Evolutionary conservation across 2,797 vertebrate genomes (phyloP).

Genomic region (Setipinna tenuifilis): DNA sequence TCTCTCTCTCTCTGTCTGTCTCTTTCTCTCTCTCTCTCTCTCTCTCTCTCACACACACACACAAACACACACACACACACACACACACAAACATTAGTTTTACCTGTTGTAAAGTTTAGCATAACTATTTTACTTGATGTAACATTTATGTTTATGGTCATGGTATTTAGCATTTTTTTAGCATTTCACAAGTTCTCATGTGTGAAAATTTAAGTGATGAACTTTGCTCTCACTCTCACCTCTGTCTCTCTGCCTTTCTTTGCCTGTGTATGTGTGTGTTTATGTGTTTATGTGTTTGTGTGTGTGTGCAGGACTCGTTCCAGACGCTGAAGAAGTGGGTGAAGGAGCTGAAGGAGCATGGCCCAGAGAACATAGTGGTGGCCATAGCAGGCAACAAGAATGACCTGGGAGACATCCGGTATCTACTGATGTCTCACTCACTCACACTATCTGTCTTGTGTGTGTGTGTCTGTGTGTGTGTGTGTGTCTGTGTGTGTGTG

Average conservation of each 20-base stretch:
- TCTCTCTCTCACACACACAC: neutral
- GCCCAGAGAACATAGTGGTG: conserved; percentile 97
- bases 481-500: too few species aligned
- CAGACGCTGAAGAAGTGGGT: conserved; percentile 99
- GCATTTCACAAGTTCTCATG: too few species aligned
- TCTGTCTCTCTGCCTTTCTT: neutral
- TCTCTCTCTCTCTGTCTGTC: neutral
- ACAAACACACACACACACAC: neutral
- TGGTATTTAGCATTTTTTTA: too few species aligned
- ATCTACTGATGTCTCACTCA: neutral
- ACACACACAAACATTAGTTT: neutral
- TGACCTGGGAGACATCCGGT: conserved; percentile 97
- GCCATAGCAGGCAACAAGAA: conserved; percentile 99
- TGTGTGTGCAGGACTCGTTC: conserved; percentile 89
- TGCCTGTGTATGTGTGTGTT: too few species aligned
- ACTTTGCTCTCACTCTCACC: too few species aligned
- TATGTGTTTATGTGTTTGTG: neutral
- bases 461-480: too few species aligned
- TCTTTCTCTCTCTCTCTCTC: too few species aligned
- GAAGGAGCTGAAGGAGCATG: conserved; percentile 96
- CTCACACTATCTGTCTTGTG: neutral
- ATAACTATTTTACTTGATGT: too few species aligned
- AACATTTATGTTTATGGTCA: too few species aligned
- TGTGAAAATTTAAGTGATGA: too few species aligned
- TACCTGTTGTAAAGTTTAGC: too few species aligned